Evolutionary conservation across 2,888 invertebrate genomes (phyloP).

Genomic region (Eueremaeus valkanovi): DNA sequence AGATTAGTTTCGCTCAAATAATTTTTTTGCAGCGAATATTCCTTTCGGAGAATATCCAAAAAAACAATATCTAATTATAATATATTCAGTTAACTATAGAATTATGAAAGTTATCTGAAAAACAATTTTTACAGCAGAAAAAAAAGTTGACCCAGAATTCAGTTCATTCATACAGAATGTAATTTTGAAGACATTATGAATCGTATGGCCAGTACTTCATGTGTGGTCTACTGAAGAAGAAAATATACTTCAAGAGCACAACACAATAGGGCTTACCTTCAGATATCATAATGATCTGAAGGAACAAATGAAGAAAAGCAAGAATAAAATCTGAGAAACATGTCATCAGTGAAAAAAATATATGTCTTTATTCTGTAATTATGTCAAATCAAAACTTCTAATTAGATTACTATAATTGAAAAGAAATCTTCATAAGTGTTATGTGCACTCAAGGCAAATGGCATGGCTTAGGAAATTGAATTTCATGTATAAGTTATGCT

Average conservation of each 20-base stretch:
- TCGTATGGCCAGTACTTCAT: neutral
- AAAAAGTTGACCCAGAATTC: neutral
- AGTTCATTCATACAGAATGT: neutral
- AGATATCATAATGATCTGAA: neutral
- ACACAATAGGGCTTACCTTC: slow-evolving; percentile 10
- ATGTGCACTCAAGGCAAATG: neutral
- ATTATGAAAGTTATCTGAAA: neutral
- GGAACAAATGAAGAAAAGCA: neutral
- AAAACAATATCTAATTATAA: too few relatives aligned
- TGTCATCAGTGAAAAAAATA: neutral
- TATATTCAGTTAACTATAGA: too few relatives aligned
- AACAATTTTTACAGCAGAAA: neutral
- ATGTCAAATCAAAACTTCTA: neutral
- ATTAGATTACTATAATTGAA: slow-evolving; percentile 7
- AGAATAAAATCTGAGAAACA: neutral
- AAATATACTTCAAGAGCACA: neutral
- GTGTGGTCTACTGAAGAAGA: neutral
- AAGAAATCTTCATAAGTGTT: neutral
- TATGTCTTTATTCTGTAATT: neutral
- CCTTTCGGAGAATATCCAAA: too few relatives aligned
- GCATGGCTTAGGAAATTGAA: neutral
- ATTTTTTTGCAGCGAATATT: neutral
- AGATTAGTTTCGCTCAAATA: neutral
- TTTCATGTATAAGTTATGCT: neutral
- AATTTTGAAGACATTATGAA: neutral